Percentiles rank a stretch among this genome's conserved stretches.
Conservation (phyloP, 2,888 invertebrate genomes). For the Mythimna loreyi region DNA sequence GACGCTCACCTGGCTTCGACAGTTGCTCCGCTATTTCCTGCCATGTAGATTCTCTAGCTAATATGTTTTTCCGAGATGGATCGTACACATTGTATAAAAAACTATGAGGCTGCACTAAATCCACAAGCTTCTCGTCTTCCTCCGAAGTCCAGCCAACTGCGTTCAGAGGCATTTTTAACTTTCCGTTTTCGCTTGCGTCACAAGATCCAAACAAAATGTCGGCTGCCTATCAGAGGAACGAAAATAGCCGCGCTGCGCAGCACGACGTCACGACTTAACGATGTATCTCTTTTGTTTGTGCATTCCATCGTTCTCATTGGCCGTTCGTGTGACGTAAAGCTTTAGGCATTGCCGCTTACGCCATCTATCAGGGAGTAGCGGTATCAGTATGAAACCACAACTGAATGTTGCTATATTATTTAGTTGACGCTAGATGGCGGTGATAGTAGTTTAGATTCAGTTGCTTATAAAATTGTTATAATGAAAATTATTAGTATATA, state of each 20-base stretch:
- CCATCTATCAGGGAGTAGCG: slow-evolving; percentile 63
- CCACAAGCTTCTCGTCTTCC: slow-evolving; percentile 83
- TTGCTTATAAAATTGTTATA: not conserved
- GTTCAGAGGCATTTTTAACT: slow-evolving; percentile 83
- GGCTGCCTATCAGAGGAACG: slow-evolving; percentile 84
- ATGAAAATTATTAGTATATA: not conserved
- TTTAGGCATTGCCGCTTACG: slow-evolving; percentile 18
- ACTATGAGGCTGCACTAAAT: slow-evolving; percentile 83
- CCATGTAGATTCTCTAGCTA: slow-evolving; percentile 85
- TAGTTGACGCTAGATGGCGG: slow-evolving; percentile 60
- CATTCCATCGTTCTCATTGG: slow-evolving; percentile 74
- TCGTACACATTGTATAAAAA: slow-evolving; percentile 82
- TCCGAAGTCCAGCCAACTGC: slow-evolving; percentile 84
- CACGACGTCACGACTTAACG: slow-evolving; percentile 81
- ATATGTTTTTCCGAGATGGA: slow-evolving; percentile 84
- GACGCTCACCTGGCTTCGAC: slow-evolving; percentile 81
- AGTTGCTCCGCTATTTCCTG: slow-evolving; percentile 83
- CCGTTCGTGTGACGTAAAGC: slow-evolving; percentile 44
- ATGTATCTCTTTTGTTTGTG: slow-evolving; percentile 66
- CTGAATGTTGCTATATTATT: not conserved
- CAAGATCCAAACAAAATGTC: slow-evolving; percentile 85
- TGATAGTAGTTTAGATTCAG: not conserved
- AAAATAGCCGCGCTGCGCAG: slow-evolving; percentile 86
- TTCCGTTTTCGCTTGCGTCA: slow-evolving; percentile 70
- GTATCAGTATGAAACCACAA: not conserved